phyloP scores from a whole-genome alignment of 2,888 invertebrate species.

The Drosophila mayaguana region DNA sequence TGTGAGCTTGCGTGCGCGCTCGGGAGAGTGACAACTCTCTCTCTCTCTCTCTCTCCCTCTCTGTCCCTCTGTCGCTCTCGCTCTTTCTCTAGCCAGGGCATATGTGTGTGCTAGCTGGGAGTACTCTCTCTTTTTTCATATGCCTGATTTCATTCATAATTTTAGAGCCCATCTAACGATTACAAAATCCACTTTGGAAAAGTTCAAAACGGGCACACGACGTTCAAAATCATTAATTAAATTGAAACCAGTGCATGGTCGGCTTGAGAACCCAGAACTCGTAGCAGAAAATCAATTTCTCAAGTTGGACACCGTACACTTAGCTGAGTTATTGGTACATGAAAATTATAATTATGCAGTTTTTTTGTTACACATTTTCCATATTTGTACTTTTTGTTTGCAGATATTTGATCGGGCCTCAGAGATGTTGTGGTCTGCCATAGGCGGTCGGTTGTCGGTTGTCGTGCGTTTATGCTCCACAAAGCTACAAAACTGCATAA shows the following conservation, averaged over 20 bases:
- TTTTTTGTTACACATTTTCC: slow-evolving; percentile 21
- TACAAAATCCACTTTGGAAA: slow-evolving; percentile 69
- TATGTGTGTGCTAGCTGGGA: slow-evolving; percentile 9
- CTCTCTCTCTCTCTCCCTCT: slow-evolving; percentile 11
- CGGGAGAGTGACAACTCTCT: too few species aligned
- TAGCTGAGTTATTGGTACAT: slow-evolving; percentile 77
- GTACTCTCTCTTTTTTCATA: slow-evolving; percentile 37
- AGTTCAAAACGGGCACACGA: slow-evolving; percentile 70
- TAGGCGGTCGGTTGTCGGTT: slow-evolving; percentile 37
- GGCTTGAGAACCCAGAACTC: slow-evolving; percentile 38
- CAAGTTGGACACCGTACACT: slow-evolving; percentile 62
- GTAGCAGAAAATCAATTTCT: slow-evolving; percentile 72
- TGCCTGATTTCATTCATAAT: slow-evolving; percentile 74
- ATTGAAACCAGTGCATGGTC: slow-evolving; percentile 71
- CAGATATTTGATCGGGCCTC: slow-evolving; percentile 41
- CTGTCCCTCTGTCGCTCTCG: slow-evolving; percentile 22
- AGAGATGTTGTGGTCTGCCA: slow-evolving; percentile 54
- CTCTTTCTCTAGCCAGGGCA: not conserved
- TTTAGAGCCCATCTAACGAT: slow-evolving; percentile 51
- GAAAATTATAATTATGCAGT: slow-evolving; percentile 73
- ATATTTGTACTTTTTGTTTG: slow-evolving; percentile 28
- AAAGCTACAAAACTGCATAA: slow-evolving; percentile 58
- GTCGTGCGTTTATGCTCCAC: slow-evolving; percentile 79
- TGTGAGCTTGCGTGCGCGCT: slow-evolving; percentile 11
- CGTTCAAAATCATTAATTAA: slow-evolving; percentile 74